Evolutionary conservation across 2,797 vertebrate genomes (phyloP), one percentile per base, ranked within the genome.

Genomic region (Heliangelus exortis): DNA sequence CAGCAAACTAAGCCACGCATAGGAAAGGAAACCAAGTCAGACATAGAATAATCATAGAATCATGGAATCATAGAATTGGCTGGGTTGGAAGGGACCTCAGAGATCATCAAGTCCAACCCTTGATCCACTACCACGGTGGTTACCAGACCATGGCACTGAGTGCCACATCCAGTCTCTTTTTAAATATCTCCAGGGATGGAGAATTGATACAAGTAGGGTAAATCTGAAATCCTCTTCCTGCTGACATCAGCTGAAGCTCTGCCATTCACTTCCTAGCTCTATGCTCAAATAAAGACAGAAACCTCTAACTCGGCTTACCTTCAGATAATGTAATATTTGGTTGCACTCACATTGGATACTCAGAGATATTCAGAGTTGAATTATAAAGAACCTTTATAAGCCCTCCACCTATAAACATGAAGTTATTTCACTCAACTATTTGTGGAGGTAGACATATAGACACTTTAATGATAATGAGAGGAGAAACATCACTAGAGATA

Each of bases 351-450:
- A 0, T 17, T 55, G 39, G 6, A 69, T 84, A 59, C 29, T n/a
- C 10, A 0, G 36, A 25, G 36, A 48, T 55, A 34, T 25, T 19
- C 21, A 65, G 43, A 73, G 69, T 1, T 61, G 43, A 82, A 69
- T 79, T 63, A 54, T 2, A 31, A 28, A 41, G 26, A 31, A 50
- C 43, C 31, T 76, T 92, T 69, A 48, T 50, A 33, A 59, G 12
- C 19, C 11, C 47, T 81, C 81, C 22, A 20, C 78, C 28, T 57
- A 63, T 43, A 72, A 72, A 59, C 4, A 39, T 9, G 15, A 69
- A 0, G 3, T 71, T 65, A 10, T 81, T 88, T 51, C 31, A 19
- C 29, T 68, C 45, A 36, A 1, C 4, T 1, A 0, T n/a, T 55
- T 59, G 43, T 5, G 4, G 12, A 67, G 6, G 9, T 19, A 23